phyloP scores from a whole-genome alignment of 1,140 invertebrate species.

The Tenebrio molitor region DNA sequence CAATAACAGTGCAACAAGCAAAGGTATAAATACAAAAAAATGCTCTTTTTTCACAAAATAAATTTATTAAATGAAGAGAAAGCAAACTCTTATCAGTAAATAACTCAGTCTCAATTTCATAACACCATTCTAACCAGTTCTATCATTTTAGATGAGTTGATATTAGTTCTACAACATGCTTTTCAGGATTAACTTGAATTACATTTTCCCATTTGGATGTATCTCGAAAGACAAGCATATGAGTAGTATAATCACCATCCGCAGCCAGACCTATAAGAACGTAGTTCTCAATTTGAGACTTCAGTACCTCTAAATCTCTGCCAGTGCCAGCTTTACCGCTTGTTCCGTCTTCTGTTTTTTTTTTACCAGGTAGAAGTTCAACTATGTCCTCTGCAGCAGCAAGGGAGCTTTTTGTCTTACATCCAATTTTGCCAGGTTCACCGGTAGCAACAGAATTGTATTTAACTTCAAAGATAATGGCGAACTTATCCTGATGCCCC shows the following conservation, averaged over 20 bases:
- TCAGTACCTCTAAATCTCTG: conserved; percentile 14
- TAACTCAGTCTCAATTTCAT: conserved; percentile 25
- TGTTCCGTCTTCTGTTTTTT: background rate
- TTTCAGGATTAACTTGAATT: conserved; percentile 29
- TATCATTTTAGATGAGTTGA: conserved; percentile 19
- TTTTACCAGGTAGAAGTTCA: conserved; percentile 18
- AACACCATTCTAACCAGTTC: conserved; percentile 14
- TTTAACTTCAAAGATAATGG: conserved; percentile 8
- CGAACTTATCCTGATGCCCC: background rate
- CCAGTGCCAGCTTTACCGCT: background rate
- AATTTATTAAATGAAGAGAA: conserved; percentile 24
- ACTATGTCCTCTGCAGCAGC: conserved; percentile 12
- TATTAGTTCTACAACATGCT: conserved; percentile 24
- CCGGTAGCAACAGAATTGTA: background rate
- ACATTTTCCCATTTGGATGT: conserved; percentile 29
- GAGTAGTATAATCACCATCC: conserved; percentile 3
- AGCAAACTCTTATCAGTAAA: conserved; percentile 9
- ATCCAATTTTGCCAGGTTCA: conserved; percentile 5
- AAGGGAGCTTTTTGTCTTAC: conserved; percentile 15
- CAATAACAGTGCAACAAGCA: conserved; percentile 16
- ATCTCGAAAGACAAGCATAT: conserved; percentile 18
- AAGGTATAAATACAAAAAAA: background rate
- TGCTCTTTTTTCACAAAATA: conserved; percentile 20
- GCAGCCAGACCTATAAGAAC: conserved; percentile 14
- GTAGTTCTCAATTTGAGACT: conserved; percentile 23